Conservation (phyloP, 2,888 invertebrate species). For the Tholera decimalis region DNA sequence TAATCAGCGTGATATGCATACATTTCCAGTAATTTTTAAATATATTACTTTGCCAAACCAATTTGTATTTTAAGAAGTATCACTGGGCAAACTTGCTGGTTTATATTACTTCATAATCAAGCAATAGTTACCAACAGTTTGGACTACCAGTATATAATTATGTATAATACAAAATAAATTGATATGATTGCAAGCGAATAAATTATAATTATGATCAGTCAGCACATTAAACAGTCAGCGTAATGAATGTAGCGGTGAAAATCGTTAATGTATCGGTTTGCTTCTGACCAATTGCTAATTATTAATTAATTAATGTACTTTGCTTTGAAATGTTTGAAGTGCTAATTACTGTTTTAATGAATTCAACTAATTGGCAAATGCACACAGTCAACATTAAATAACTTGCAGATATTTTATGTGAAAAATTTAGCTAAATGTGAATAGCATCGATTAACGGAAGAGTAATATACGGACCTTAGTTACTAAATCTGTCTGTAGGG, state of each 20-base stretch:
- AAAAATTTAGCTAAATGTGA: background rate
- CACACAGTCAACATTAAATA: background rate
- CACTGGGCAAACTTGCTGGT: no score
- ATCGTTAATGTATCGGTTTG: constrained; percentile 2
- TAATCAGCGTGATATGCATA: no score
- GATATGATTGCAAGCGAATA: background rate
- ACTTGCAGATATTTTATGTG: background rate
- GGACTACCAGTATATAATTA: no score
- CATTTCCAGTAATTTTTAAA: no score
- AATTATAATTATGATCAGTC: constrained; percentile 6
- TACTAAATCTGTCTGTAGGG: no score
- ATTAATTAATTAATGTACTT: constrained; percentile 14
- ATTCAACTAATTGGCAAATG: background rate
- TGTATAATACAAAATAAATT: constrained; percentile 4
- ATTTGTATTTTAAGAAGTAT: no score
- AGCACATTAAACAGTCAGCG: background rate
- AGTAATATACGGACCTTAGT: no score
- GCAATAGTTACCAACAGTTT: no score
- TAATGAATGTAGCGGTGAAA: constrained; percentile 6
- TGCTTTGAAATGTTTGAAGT: background rate
- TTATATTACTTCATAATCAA: no score
- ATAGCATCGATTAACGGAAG: background rate
- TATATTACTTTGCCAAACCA: no score
- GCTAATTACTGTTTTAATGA: background rate
- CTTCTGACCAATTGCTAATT: constrained; percentile 12